phyloP scores from a whole-genome alignment of 2,888 invertebrate genomes.

The Oligia latruncula region DNA sequence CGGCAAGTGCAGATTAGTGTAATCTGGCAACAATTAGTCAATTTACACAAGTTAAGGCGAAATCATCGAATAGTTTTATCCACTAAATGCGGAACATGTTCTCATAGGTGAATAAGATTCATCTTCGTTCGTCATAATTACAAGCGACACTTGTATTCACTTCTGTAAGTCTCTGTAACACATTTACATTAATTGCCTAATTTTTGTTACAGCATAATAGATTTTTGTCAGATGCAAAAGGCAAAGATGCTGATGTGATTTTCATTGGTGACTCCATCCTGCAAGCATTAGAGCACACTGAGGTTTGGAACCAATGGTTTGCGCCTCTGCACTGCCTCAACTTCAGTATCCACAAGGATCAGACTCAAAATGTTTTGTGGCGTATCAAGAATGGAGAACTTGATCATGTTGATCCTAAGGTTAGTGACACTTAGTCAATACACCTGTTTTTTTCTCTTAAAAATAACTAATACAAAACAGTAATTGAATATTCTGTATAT shows the following conservation, averaged over 20 bases:
- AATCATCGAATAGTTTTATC: conserved; percentile 1
- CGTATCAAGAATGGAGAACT: conserved; percentile 96
- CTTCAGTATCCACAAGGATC: conserved; percentile 96
- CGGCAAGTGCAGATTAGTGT: conserved; percentile 41
- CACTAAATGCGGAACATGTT: background rate
- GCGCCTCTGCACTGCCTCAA: conserved; percentile 97
- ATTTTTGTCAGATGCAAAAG: conserved; percentile 95
- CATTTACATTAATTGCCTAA: background rate
- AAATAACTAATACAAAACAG: background rate
- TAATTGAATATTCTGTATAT: background rate
- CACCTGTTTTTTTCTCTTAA: no score
- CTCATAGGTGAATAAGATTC: no score
- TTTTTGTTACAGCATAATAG: conserved; percentile 93
- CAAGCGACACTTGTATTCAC: background rate
- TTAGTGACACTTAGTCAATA: conserved; percentile 74
- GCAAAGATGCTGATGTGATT: conserved; percentile 97
- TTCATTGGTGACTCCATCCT: conserved; percentile 97
- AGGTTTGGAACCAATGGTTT: conserved; percentile 97
- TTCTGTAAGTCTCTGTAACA: background rate
- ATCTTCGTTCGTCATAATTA: no score
- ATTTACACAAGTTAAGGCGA: background rate
- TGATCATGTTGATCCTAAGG: conserved; percentile 96
- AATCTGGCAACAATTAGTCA: conserved; percentile 30
- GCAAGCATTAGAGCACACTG: conserved; percentile 94
- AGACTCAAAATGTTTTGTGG: conserved; percentile 97